Conservation (phyloP, 1,140 invertebrate genomes). For the Luehdorfia chinensis region DNA sequence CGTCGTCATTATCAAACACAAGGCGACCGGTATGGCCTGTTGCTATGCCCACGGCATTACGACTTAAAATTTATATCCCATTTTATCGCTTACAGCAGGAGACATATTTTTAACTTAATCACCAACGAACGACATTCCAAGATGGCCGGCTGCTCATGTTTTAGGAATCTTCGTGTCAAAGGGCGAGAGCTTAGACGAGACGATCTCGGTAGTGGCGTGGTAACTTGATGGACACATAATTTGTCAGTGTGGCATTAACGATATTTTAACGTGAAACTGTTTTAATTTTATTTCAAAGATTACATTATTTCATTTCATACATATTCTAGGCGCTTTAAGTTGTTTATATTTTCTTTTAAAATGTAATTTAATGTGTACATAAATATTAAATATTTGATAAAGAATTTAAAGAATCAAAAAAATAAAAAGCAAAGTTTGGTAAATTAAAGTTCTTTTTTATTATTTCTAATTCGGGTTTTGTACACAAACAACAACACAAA, state of each 20-base stretch:
- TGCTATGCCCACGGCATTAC: neutral
- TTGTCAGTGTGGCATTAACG: constrained; percentile 16
- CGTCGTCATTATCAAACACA: constrained; percentile 9
- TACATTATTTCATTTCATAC: too few relatives aligned
- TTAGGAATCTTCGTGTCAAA: constrained; percentile 23
- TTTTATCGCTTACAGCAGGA: constrained; percentile 6
- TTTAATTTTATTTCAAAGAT: constrained; percentile 19
- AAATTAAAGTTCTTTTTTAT: too few relatives aligned
- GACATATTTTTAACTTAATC: constrained; percentile 11
- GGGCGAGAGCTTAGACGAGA: constrained; percentile 13
- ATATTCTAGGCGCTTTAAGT: too few relatives aligned
- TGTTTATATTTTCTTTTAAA: too few relatives aligned
- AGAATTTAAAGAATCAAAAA: too few relatives aligned
- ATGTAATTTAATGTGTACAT: too few relatives aligned
- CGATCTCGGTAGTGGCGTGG: neutral
- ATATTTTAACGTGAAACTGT: neutral
- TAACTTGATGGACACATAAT: constrained; percentile 17
- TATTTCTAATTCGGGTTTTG: too few relatives aligned
- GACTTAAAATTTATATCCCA: constrained; percentile 4
- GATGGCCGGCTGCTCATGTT: constrained; percentile 5
- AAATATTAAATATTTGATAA: too few relatives aligned
- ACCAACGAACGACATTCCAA: constrained; percentile 6
- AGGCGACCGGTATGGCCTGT: constrained; percentile 1
- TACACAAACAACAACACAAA: too few relatives aligned
- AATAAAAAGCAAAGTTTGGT: too few relatives aligned